Base-by-base conservation (phyloP, 2,888 invertebrate genomes). In the Crossocerus cetratus region DNA sequence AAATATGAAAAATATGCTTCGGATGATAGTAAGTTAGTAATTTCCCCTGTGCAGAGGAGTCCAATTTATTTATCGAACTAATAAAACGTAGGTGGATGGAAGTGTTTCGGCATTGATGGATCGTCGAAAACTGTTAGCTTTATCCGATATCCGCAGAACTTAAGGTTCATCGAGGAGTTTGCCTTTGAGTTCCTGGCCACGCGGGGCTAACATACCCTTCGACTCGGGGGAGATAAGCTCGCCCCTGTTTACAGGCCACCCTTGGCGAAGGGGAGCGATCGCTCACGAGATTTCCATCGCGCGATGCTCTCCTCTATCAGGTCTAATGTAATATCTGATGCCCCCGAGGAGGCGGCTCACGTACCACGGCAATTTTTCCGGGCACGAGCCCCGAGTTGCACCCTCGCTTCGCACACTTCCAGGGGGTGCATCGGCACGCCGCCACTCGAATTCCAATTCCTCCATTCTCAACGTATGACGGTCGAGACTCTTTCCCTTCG, bases 111-210 rank as follows among this genome's bases (percentile, higher is more conserved):
- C 32, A 32, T 32, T 32, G 32, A 32, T 32, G 32, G 32, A 32
- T 32, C 79, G 69, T 81, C 79, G 79, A 59, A 76, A 71, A 67
- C 69, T 72, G 74, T 65, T 69, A 64, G n/a, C 53, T 23, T 57
- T n/a, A 54, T 16, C 74, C n/a, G n/a, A 65, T 65, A 69, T 70
- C 75, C 59, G 69, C 69, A 67, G 67, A 80, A 83, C 83, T 81
- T 72, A 74, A 77, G 76, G 83, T 83, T 83, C 80, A 83, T 83
- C 80, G 83, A 82, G 73, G 80, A 83, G 83, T 74, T 81, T 75
- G 80, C 80, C 32, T 32, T 32, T 32, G 32, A 32, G 32, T 32
- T 32, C 5, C 72, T 77, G 82, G 79, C 82, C 80, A 83, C 80
- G 82, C 80, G 81, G 72, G 74, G 56, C 69, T 66, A n/a, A n/a